Percentiles rank a stretch among this genome's conserved stretches.
Evolutionary conservation across 2,113 vertebrate genomes (phyloP).

Genomic region (Raja brachyura): DNA sequence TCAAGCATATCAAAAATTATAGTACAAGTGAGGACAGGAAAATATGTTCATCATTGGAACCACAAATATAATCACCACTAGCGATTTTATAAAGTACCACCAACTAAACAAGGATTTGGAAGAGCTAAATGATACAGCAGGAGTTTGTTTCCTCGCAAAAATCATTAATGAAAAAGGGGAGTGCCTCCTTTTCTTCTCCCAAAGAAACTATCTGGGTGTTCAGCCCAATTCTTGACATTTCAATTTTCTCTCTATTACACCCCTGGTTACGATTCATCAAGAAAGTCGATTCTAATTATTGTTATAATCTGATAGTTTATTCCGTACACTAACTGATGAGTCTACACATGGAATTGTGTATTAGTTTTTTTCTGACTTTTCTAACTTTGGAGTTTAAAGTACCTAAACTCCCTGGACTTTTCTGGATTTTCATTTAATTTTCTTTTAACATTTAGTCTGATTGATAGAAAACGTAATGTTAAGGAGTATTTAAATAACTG

Average conservation of each 20-base stretch:
- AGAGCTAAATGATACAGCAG: neutral
- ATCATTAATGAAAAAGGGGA: neutral
- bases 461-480: neutral
- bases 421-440: neutral
- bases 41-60: neutral
- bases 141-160: neutral
- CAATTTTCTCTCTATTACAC: constrained; percentile 1
- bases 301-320: neutral
- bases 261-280: neutral
- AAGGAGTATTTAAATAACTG: neutral
- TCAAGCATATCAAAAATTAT: neutral
- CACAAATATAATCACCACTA: neutral
- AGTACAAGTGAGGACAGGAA: neutral
- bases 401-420: neutral
- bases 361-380: neutral
- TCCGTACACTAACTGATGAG: neutral
- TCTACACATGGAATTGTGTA: neutral
- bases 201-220: neutral
- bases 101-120: neutral
- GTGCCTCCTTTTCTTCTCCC: neutral
- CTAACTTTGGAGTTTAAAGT: neutral
- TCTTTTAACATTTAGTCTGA: neutral
- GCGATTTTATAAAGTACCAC: neutral
- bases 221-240: constrained; percentile 17
- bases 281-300: constrained; percentile 9